Evolutionary conservation across 2,888 invertebrate genomes (phyloP), one percentile per base, ranked within the genome.

Genomic region (Danaus chrysippus): DNA sequence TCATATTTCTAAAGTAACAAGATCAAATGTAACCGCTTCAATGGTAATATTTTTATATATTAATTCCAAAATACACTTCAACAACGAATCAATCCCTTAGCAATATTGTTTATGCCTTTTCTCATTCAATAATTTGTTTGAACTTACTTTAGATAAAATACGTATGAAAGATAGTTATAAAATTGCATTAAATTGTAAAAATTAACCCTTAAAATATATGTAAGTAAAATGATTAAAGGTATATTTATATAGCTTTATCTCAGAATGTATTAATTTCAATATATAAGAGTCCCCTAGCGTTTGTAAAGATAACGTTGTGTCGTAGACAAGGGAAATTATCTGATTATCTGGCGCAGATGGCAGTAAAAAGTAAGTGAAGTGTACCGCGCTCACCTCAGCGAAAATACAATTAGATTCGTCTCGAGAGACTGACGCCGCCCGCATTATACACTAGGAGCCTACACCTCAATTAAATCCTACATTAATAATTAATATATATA

Each of bases 321-420:
- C 46, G 64, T 64, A 69, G 64, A 70, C 69, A 60, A 66, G 54
- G 70, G 72, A 74, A 74, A 79, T 76, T 75, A 78, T 74, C 74
- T 73, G 78, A 79, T 79, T 77, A 83, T 82, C 77, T 71, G 76
- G 67, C 71, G 65, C 70, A 73, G 74, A 69, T 73, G 74, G 73
- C 75, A 74, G 79, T 80, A 84, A 84, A 84, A 85, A 83, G 82
- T 81, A 80, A 82, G 74, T 73, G 77, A 74, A 78, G 76, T 73
- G 76, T 69, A 71, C 78, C 70, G 70, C 69, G 79, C 84, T 82
- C 85, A 87, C 88, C 88, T 88, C 88, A 87, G 87, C 86, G 73
- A 83, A 80, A 88, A 89, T 84, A 84, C 87, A 87, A 87, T 88
- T 87, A 88, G 82, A 85, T 87, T 78, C 76, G 81, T 84, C 88